phyloP scores from a whole-genome alignment of 2,797 vertebrate genomes.

The Trichosurus vulpecula region DNA sequence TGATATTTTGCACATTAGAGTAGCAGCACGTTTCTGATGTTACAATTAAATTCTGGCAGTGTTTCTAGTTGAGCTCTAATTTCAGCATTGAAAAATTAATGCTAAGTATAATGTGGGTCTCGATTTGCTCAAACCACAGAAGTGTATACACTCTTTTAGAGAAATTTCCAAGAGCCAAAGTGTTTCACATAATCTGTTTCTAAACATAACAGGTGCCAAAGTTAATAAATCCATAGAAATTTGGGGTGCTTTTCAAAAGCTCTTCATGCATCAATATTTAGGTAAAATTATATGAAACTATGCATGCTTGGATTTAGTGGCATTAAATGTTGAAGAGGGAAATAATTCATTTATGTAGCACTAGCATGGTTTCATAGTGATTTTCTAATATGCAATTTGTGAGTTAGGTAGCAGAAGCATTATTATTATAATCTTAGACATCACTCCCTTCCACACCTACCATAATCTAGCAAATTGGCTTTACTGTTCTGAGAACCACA shows the following conservation, averaged over 20 bases:
- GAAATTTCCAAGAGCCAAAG: constrained; percentile 8
- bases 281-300: not conserved
- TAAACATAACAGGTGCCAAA: constrained; percentile 33
- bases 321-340: not conserved
- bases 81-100: constrained; percentile 48
- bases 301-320: not conserved
- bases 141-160: constrained; percentile 40
- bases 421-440: not conserved
- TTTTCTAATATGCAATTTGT: not conserved
- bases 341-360: not conserved
- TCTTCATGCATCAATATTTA: not conserved
- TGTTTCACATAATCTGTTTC: constrained; percentile 42
- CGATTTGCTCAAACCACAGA: constrained; percentile 33
- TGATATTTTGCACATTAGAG: constrained; percentile 81
- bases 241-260: constrained; percentile 25
- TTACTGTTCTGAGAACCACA: not conserved
- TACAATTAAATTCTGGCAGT: constrained; percentile 63
- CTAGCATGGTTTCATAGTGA: not conserved
- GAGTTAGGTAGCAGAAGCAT: not conserved
- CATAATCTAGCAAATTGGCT: not conserved
- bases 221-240: constrained; percentile 36
- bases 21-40: constrained; percentile 76
- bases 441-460: not conserved
- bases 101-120: constrained; percentile 43
- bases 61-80: constrained; percentile 59